Base-by-base conservation (phyloP, 1,140 invertebrate genomes). In the Trichonephila clavata region DNA sequence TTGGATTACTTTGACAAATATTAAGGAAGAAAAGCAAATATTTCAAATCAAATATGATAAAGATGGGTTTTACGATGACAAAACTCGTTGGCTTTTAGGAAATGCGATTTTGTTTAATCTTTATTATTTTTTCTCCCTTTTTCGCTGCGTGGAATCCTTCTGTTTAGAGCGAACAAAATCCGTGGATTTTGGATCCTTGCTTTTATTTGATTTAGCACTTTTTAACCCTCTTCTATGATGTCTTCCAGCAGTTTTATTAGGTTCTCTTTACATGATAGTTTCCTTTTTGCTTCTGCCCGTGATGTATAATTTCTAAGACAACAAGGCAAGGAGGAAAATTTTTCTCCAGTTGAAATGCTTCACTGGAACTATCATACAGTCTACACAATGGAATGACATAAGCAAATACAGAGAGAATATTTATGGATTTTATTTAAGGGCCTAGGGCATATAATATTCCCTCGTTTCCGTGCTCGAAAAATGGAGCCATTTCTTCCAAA, bases 1-100 rank as follows among this genome's bases (percentile, higher is more conserved):
- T 77, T 77, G 71, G 71, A 77, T 77, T 77, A 77, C 71, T 77
- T 77, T 77, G 71, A 77, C 71, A 77, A 77, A 77, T 77, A 77
- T 39, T 77, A 39, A 77, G 71, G 14, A 77, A 77, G 71, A 77
- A 77, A 77, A 77, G 71, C 71, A 77, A 77, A 77, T 77, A 77
- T 77, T 77, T 77, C 71, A 77, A 77, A 77, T 77, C 27, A 77
- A 39, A 77, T 77, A 77, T 77, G 71, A 77, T 77, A 39, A 77
- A 77, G 71, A 39, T 39, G 71, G 20, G 32, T 32, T 16, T 77
- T 77, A 77, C 10, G 71, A 77, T 39, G 71, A 39, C 71, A 77
- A 77, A 77, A 77, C 39, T 77, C 32, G 71, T 77, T 77, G 27
- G 71, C 71, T 32, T 77, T 77, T 39, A 39, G 71, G 32, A 77